These are phyloP conservation scores for Pseudobourletiella spinata DNA, from an alignment of 1,140 invertebrate species.

Conservation along the genomic window DNA sequence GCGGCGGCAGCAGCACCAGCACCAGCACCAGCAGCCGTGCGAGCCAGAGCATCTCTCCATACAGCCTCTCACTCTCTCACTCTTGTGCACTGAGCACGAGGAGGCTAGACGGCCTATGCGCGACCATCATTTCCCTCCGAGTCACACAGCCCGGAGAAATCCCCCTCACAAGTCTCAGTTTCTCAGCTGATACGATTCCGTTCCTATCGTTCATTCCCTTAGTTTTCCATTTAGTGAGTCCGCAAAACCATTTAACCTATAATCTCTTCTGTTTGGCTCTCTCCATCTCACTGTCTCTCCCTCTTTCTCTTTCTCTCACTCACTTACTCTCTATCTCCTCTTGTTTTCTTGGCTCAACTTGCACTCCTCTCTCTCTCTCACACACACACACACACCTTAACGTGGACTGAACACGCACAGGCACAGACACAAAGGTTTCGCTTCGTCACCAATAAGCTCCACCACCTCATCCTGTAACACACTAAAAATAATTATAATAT, in stretches of 20 bases:
- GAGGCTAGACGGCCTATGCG: background rate
- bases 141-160: background rate
- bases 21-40: background rate
- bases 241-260: no score
- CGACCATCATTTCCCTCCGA: background rate
- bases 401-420: background rate
- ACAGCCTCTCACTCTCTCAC: no score
- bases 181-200: constrained; percentile 4
- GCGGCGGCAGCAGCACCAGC: background rate
- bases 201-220: constrained; percentile 7
- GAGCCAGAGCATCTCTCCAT: no score
- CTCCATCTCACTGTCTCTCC: background rate
- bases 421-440: background rate
- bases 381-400: background rate
- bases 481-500: no score
- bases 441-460: background rate
- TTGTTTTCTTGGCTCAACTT: background rate
- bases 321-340: background rate
- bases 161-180: background rate
- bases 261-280: background rate
- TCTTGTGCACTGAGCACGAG: background rate
- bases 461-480: no score
- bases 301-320: background rate
- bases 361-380: background rate
- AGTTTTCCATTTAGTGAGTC: constrained; percentile 6